These are phyloP conservation scores for Cephus nigrinus DNA, from an alignment of 2,888 invertebrate genomes.

Conservation along the genomic window DNA sequence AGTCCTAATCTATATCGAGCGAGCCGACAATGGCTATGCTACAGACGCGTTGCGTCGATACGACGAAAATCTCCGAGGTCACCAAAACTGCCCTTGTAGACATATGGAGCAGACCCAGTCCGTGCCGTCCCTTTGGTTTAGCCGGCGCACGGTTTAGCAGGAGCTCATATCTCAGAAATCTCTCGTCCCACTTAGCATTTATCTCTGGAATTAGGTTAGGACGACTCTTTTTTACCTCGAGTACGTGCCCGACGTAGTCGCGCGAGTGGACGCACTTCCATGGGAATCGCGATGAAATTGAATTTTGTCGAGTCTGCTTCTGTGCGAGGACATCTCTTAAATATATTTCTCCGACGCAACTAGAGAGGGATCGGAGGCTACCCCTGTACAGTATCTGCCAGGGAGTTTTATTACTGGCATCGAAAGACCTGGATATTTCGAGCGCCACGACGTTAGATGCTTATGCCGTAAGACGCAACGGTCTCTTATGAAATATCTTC, in stretches of 20 bases:
- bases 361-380: not conserved
- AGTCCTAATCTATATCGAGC: not conserved
- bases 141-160: not conserved
- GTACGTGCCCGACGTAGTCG: not conserved
- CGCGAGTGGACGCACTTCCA: not conserved
- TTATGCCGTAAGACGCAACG: not conserved
- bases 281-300: not conserved
- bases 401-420: not conserved
- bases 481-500: not conserved
- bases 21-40: too few species aligned
- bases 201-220: constrained; percentile 60
- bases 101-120: not conserved
- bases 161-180: constrained; percentile 44
- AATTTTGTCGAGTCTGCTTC: not conserved
- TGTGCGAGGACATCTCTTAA: not conserved
- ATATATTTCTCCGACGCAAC: not conserved
- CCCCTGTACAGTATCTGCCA: not conserved
- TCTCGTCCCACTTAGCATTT: constrained; percentile 54
- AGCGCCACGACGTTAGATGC: not conserved
- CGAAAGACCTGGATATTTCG: not conserved
- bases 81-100: not conserved
- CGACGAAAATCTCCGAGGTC: not conserved
- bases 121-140: not conserved
- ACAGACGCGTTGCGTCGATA: too few species aligned
- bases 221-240: constrained; percentile 36